Base-by-base conservation (phyloP, 2,113 vertebrate genomes). In the Gyps fulvus region DNA sequence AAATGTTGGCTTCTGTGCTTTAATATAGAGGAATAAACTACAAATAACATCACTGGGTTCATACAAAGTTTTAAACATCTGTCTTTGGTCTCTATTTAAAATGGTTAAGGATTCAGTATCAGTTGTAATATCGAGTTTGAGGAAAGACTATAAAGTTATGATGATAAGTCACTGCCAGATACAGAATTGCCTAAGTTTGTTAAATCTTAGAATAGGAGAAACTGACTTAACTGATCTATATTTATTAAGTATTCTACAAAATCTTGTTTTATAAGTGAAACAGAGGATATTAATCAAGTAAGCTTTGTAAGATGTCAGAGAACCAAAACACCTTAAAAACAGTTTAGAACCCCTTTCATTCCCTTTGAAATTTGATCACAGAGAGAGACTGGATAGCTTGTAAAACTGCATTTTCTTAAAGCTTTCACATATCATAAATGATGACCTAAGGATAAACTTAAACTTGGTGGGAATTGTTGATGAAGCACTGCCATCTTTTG, bases 401-500 rank as follows among this genome's bases (percentile, higher is more conserved):
- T 90, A 95, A 96, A 97, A 87, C 32, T 63, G 27, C 57, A 73
- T 66, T 93, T 97, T 95, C 21, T 96, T 91, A 80, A 95, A 96
- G 84, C 57, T 58, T 83, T 79, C 40, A 63, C n/a, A 74, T 81
- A 42, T 61, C 14, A 2, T 54, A 92, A 54, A 45, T 22, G 43
- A 92, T 95, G 83, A 96, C 80, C 65, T 27, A 91, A 83, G 72
- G 65, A 86, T 82, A 96, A 94, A 82, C 71, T 72, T 94, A 90
- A 94, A 72, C 38, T 63, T 40, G 89, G 66, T 26, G 87, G 83
- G 71, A 97, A 98, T 98, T 97, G 92, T 97, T 98, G 98, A 98
- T 98, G 98, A 98, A 97, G 97, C 45, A 98, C 97, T 98, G 98
- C 98, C 98, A 98, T 98, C 98, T 98, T 98, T 98, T 98, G 98